Conservation (phyloP, 2,888 invertebrate species). For the Agriotes lineatus region DNA sequence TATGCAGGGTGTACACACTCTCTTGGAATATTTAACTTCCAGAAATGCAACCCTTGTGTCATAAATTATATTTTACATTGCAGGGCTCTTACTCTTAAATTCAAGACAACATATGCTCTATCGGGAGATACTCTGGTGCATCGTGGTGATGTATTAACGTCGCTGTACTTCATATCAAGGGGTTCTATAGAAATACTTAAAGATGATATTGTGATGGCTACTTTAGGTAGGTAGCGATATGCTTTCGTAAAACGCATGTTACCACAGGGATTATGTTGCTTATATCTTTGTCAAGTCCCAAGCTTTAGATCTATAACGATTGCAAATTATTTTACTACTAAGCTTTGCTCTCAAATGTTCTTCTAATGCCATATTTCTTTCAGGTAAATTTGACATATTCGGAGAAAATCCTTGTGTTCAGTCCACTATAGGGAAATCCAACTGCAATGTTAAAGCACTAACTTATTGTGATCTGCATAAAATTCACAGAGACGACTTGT, state of each 20-base stretch:
- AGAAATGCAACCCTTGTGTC: too few species aligned
- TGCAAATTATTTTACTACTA: too few species aligned
- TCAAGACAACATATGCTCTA: slow-evolving; percentile 97
- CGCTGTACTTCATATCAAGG: slow-evolving; percentile 95
- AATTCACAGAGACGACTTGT: slow-evolving; percentile 94
- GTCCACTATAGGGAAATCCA: slow-evolving; percentile 94
- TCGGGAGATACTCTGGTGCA: slow-evolving; percentile 97
- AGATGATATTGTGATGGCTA: slow-evolving; percentile 97
- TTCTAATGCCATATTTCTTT: too few species aligned
- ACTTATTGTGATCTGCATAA: slow-evolving; percentile 99
- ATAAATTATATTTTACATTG: slow-evolving; percentile 57
- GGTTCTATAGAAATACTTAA: slow-evolving; percentile 98
- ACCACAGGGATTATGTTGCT: too few species aligned
- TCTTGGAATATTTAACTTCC: too few species aligned
- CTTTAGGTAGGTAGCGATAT: slow-evolving; percentile 78
- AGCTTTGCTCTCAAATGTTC: too few species aligned
- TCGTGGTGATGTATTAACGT: slow-evolving; percentile 94
- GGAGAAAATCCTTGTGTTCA: slow-evolving; percentile 96
- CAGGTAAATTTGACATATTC: slow-evolving; percentile 97
- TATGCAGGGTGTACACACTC: too few species aligned
- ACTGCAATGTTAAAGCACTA: slow-evolving; percentile 95
- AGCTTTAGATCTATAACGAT: too few species aligned
- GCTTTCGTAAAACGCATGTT: too few species aligned
- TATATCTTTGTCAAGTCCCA: too few species aligned
- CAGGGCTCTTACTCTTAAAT: slow-evolving; percentile 94